Base-by-base conservation (phyloP, 1,140 invertebrate species). In the Brachystomella parvula region DNA sequence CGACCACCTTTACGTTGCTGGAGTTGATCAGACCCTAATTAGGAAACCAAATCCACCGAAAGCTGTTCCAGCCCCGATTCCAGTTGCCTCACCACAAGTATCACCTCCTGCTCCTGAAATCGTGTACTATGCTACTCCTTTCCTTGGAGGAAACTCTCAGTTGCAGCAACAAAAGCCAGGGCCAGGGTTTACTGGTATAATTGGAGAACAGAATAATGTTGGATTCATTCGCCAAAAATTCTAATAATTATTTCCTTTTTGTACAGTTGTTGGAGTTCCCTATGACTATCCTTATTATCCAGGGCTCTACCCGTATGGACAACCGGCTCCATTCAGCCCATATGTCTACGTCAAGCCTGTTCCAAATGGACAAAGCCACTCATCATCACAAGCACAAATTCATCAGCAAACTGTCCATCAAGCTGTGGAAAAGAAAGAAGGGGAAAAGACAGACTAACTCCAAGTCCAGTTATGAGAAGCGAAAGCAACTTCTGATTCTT, bases 1-100 rank as follows among this genome's bases (percentile, higher is more conserved):
- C 39, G 60, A 62, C 28, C 60, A 62, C 35, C n/a, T 39, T 3
- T 39, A 62, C 15, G 60, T 35, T 15, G 49, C 49, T 6, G 49
- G 49, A 15, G 49, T 53, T 12, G 49, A 53, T 24, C 49, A 53
- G 21, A 24, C 15, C 24, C 24, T 53, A 24, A 53, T 53, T 53
- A 12, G 49, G 24, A 53, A 53, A 24, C 49, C 49, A 19, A 15
- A 15, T 15, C 49, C 49, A 53, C 24, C 49, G 6, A 53, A 24
- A 15, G 49, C 24, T 26, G 15, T 53, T 24, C 21, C 49, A 53
- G 12, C 49, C 12, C 49, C 49, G 6, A 24, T 53, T 53, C 49
- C 49, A 53, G 49, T 53, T n/a, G n/a, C n/a, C n/a, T n/a, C n/a
- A 53, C 49, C 49, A 53, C 49, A 53, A 19, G 6, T 19, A 53